Evolutionary conservation across 2,113 vertebrate species (phyloP).

Genomic region (Labeo catla): DNA sequence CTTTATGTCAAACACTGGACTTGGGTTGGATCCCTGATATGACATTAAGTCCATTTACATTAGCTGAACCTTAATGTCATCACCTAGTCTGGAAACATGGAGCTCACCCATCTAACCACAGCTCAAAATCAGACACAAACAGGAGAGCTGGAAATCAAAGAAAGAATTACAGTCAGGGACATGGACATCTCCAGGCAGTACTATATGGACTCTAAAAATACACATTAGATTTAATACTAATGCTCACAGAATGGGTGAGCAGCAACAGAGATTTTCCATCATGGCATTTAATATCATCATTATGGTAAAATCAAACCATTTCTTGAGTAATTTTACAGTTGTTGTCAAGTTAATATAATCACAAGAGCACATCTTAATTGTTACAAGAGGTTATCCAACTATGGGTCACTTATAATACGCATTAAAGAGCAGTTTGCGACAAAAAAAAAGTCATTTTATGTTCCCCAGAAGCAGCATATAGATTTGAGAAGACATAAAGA

Average conservation of each 20-base stretch:
- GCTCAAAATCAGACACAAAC: not conserved
- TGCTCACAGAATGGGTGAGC: not conserved
- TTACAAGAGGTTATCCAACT: too few species aligned
- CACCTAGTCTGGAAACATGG: slow-evolving; percentile 42
- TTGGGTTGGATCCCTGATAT: not conserved
- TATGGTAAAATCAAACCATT: not conserved
- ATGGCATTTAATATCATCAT: not conserved
- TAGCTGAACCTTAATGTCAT: not conserved
- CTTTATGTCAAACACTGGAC: not conserved
- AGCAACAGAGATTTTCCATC: not conserved
- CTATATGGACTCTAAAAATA: not conserved
- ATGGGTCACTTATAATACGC: not conserved
- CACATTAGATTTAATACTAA: not conserved
- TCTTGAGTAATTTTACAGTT: too few species aligned
- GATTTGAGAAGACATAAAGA: not conserved
- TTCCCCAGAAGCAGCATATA: not conserved
- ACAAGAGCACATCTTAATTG: too few species aligned
- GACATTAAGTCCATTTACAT: not conserved
- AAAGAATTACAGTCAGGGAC: not conserved
- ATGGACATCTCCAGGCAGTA: not conserved
- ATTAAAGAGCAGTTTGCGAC: not conserved
- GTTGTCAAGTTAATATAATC: too few species aligned
- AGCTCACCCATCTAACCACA: not conserved
- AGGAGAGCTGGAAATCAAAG: slow-evolving; percentile 4
- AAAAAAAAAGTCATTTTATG: not conserved